Percentiles rank a stretch among this genome's conserved stretches.
Conservation (phyloP, 2,888 invertebrate species). For the Cremastinae sp. region DNA sequence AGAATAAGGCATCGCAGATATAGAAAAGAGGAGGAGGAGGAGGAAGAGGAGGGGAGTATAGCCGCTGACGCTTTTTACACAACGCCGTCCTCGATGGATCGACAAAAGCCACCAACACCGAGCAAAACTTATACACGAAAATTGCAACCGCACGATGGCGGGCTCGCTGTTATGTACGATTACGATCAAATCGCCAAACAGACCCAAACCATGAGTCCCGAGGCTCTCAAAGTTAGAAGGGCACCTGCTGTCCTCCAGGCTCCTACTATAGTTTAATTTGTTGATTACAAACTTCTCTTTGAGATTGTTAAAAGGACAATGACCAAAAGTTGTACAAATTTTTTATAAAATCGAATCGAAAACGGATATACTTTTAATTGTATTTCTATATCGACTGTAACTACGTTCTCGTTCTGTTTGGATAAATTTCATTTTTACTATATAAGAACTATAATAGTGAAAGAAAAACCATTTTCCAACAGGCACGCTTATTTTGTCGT, state of each 20-base stretch:
- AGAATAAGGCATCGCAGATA: constrained; percentile 73
- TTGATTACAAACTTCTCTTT: neutral
- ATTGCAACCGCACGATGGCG: constrained; percentile 67
- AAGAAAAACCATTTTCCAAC: too few relatives aligned
- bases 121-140: constrained; percentile 58
- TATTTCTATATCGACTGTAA: too few relatives aligned
- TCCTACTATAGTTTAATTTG: constrained; percentile 89
- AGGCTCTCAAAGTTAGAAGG: constrained; percentile 93
- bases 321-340: too few relatives aligned
- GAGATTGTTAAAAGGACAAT: neutral
- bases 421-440: too few relatives aligned
- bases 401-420: too few relatives aligned
- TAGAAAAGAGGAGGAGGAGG: constrained; percentile 66
- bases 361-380: too few relatives aligned
- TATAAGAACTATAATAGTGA: too few relatives aligned
- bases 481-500: too few relatives aligned
- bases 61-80: constrained; percentile 78
- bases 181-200: constrained; percentile 77
- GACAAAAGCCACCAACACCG: constrained; percentile 53
- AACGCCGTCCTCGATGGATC: constrained; percentile 59
- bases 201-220: constrained; percentile 83
- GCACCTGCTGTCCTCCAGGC: constrained; percentile 94
- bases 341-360: too few relatives aligned
- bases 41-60: constrained; percentile 75
- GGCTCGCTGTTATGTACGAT: constrained; percentile 76